Evolutionary conservation across 2,797 vertebrate genomes (phyloP).

Genomic region (Smutsia gigantea): DNA sequence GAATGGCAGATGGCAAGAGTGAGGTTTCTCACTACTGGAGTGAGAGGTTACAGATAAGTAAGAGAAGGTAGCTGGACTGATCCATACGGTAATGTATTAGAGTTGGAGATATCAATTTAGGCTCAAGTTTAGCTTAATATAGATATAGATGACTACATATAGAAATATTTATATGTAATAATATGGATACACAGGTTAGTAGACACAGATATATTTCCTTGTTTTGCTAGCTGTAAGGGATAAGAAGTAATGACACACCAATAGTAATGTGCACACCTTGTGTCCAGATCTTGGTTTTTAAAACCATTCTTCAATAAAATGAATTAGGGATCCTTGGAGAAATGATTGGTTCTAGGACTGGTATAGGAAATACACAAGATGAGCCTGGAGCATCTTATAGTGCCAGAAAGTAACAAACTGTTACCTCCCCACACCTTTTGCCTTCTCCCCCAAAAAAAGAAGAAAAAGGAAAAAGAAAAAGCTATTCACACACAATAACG

Average conservation of each 20-base stretch:
- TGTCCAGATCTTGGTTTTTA: neutral
- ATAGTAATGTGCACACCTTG: neutral
- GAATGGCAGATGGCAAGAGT: neutral
- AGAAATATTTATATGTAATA: neutral
- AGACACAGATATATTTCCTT: neutral
- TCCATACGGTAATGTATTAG: neutral
- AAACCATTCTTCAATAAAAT: neutral
- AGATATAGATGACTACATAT: neutral
- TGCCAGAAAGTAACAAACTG: neutral
- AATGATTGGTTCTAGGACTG: neutral
- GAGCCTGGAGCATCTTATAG: too few species aligned
- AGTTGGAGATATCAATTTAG: neutral
- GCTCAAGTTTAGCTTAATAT: neutral
- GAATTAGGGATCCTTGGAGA: neutral
- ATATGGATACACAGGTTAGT: neutral
- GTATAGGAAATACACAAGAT: neutral
- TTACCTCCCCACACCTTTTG: neutral
- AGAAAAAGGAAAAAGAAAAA: neutral
- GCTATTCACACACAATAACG: neutral
- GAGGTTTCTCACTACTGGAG: neutral
- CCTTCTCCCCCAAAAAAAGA: neutral
- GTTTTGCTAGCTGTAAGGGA: neutral
- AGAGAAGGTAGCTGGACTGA: neutral
- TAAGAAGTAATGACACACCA: neutral
- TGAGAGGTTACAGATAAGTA: neutral